Conservation (phyloP, 2,888 invertebrate genomes). For the Drosophila paranaensis region DNA sequence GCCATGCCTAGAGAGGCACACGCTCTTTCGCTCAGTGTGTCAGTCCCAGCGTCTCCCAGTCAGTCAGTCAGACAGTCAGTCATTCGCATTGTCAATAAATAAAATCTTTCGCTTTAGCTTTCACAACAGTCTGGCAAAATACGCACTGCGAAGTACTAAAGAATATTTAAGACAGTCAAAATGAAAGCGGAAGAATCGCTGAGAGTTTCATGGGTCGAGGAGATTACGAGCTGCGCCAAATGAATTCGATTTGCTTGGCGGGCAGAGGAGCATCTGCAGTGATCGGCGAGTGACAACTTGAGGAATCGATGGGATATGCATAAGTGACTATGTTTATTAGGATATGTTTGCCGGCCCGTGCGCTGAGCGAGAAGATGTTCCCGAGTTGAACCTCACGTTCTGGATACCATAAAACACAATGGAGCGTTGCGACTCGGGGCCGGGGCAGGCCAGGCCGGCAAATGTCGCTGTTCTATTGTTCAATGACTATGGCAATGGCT, state of each 20-base stretch:
- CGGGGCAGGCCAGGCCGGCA: slow-evolving; percentile 26
- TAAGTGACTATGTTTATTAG: slow-evolving; percentile 30
- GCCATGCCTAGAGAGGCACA: slow-evolving; percentile 37
- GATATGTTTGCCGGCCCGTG: slow-evolving; percentile 25
- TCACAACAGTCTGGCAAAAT: slow-evolving; percentile 51
- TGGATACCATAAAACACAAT: slow-evolving; percentile 72
- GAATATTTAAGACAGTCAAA: slow-evolving; percentile 33
- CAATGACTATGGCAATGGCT: slow-evolving; percentile 53
- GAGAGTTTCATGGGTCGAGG: slow-evolving; percentile 40
- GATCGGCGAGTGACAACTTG: slow-evolving; percentile 57
- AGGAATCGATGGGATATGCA: slow-evolving; percentile 29
- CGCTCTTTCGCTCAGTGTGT: slow-evolving; percentile 15
- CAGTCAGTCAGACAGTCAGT: not conserved
- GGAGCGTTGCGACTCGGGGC: slow-evolving; percentile 59
- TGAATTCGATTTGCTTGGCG: slow-evolving; percentile 62
- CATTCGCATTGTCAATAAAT: slow-evolving; percentile 57
- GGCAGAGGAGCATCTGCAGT: slow-evolving; percentile 7
- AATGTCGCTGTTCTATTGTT: slow-evolving; percentile 71
- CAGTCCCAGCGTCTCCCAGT: slow-evolving; percentile 11
- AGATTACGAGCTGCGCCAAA: slow-evolving; percentile 46
- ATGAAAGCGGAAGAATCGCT: slow-evolving; percentile 44
- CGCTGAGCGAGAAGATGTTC: slow-evolving; percentile 47
- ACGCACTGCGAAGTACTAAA: slow-evolving; percentile 47
- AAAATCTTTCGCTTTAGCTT: slow-evolving; percentile 60
- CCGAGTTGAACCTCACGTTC: slow-evolving; percentile 72